A percentile compares a stretch with the other conserved stretches of the same genome.
Conservation (phyloP, 2,797 vertebrate species). For the Mycteria americana region DNA sequence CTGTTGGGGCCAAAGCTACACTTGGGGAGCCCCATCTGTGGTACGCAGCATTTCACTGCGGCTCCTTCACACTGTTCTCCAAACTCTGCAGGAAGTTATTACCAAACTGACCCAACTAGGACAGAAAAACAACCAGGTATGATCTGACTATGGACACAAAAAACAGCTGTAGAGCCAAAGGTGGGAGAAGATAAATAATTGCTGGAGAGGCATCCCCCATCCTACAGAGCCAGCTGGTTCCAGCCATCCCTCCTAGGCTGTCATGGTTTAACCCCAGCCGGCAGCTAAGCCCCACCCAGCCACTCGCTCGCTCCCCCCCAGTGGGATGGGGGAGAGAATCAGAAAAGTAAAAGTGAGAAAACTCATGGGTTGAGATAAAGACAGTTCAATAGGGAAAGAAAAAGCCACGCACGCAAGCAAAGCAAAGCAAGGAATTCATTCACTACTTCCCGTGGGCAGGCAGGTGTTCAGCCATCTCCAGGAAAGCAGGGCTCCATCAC, state of each 20-base stretch:
- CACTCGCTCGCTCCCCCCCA: too few relatives aligned
- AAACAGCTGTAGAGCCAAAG: background rate
- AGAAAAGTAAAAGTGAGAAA: too few relatives aligned
- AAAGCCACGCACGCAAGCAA: too few relatives aligned
- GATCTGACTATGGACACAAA: background rate
- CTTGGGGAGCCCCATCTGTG: background rate
- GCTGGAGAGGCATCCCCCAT: background rate
- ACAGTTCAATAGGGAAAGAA: too few relatives aligned
- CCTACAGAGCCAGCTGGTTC: background rate
- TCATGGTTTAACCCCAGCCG: too few relatives aligned
- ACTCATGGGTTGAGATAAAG: too few relatives aligned
- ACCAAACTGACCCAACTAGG: background rate
- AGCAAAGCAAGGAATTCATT: too few relatives aligned
- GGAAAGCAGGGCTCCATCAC: too few relatives aligned
- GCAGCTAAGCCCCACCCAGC: too few relatives aligned
- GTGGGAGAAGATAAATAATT: background rate
- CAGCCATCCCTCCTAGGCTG: background rate
- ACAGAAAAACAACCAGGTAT: background rate
- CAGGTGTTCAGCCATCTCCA: too few relatives aligned
- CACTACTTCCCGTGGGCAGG: too few relatives aligned
- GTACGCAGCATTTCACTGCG: rapidly evolving
- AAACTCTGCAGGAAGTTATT: background rate
- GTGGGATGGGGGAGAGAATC: too few relatives aligned
- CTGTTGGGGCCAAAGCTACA: background rate
- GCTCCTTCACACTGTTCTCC: background rate